Evolutionary conservation across 2,113 vertebrate species (phyloP).

Genomic region (Myanophis thanlyinensis): DNA sequence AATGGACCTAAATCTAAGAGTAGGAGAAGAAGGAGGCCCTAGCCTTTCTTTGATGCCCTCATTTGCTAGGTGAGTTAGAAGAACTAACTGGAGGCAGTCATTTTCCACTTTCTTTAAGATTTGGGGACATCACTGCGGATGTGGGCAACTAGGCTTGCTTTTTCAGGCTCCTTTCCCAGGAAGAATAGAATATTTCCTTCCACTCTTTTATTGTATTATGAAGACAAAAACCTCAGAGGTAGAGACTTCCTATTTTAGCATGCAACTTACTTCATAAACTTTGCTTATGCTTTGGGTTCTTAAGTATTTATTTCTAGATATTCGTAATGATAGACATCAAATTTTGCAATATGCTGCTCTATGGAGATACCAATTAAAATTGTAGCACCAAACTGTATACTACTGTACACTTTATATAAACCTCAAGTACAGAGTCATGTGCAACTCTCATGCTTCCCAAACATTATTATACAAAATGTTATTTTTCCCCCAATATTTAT

Average conservation of each 20-base stretch:
- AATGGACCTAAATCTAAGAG: neutral
- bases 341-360: neutral
- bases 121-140: neutral
- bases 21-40: neutral
- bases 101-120: neutral
- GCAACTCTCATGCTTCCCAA: neutral
- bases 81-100: neutral
- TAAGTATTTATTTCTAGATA: neutral
- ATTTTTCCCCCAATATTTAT: too few relatives aligned
- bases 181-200: neutral
- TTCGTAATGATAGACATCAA: neutral
- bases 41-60: neutral
- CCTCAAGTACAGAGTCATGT: neutral
- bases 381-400: neutral
- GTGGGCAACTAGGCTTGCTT: neutral
- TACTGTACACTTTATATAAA: neutral
- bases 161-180: neutral
- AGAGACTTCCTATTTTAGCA: neutral
- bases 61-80: neutral
- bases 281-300: neutral
- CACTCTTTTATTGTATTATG: neutral
- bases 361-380: neutral
- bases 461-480: neutral
- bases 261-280: neutral
- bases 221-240: neutral